These are phyloP conservation scores for Benthosema pterotum DNA, from an alignment of 2,797 vertebrate genomes.

Conservation along the genomic window DNA sequence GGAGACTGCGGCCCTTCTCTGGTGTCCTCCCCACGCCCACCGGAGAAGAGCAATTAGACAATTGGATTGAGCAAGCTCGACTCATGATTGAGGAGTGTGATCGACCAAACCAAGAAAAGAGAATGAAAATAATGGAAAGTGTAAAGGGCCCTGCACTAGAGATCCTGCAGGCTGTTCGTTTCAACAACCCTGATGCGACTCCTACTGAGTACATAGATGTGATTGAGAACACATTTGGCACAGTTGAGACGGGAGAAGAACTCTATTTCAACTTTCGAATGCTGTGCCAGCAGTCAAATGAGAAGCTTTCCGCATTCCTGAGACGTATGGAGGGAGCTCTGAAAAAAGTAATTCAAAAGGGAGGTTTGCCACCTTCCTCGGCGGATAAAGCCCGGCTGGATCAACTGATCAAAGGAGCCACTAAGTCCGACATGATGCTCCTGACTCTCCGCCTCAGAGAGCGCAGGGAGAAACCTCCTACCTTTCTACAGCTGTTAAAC, in stretches of 20 bases:
- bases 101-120: constrained; percentile 27
- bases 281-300: constrained; percentile 2
- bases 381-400: constrained; percentile 13
- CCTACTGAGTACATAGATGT: constrained; percentile 13
- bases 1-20: constrained; percentile 11
- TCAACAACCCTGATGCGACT: constrained; percentile 15
- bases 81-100: constrained; percentile 25
- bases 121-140: constrained; percentile 30
- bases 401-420: constrained; percentile 28
- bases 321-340: constrained; percentile 19
- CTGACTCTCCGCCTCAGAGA: constrained; percentile 28
- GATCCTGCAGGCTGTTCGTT: constrained; percentile 19
- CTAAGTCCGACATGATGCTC: constrained; percentile 18
- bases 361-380: not conserved
- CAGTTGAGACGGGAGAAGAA: constrained; percentile 9
- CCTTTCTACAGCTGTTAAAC: constrained; percentile 17
- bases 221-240: constrained; percentile 23
- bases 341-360: constrained; percentile 15
- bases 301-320: constrained; percentile 23
- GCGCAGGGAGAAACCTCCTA: constrained; percentile 12
- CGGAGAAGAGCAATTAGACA: constrained; percentile 27
- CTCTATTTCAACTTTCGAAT: constrained; percentile 23
- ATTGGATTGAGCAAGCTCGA: constrained; percentile 17
- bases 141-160: constrained; percentile 28
- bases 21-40: constrained; percentile 11